A percentile compares a stretch with the other conserved stretches of the same genome.
Evolutionary conservation across 2,113 vertebrate species (phyloP).

Genomic region (Neomonachus schauinslandi): DNA sequence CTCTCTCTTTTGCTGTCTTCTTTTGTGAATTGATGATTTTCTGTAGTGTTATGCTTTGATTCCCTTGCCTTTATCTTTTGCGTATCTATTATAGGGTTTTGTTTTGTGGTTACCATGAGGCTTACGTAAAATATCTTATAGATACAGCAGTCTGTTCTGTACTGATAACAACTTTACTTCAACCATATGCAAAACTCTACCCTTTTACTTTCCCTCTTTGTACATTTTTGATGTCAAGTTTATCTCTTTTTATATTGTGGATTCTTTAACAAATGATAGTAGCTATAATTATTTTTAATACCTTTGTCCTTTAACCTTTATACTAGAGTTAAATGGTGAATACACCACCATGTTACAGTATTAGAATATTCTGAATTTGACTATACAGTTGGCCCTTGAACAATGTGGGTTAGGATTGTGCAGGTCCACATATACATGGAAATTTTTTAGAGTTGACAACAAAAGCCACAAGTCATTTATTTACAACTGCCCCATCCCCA

Average conservation of each 20-base stretch:
- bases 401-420: not conserved
- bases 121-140: not conserved
- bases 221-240: not conserved
- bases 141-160: not conserved
- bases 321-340: not conserved
- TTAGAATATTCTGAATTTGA: not conserved
- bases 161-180: not conserved
- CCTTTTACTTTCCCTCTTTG: not conserved
- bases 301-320: not conserved
- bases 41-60: not conserved
- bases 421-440: not conserved
- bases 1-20: not conserved
- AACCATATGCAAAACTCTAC: not conserved
- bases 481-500: not conserved
- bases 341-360: not conserved
- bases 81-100: not conserved
- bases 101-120: not conserved
- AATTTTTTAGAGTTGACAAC: not conserved
- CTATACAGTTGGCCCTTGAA: not conserved
- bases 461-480: not conserved
- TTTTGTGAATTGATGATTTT: not conserved
- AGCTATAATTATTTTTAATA: not conserved
- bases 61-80: not conserved
- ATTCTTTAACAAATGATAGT: not conserved
- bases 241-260: not conserved